Evolutionary conservation across 2,113 vertebrate genomes (phyloP).

Genomic region (Pseudorectes ferrugineus): DNA sequence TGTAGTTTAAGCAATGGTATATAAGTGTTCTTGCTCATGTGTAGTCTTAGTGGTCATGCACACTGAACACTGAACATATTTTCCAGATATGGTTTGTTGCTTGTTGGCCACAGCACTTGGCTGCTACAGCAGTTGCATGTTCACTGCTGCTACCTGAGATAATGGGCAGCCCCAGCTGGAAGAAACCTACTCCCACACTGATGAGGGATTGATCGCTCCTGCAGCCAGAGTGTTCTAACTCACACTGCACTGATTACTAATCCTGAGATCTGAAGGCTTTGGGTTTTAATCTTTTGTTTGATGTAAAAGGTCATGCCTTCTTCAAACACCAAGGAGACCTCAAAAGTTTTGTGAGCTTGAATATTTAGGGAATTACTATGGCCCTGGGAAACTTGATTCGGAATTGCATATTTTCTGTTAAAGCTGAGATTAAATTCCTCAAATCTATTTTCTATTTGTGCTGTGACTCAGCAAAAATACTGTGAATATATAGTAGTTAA

Average conservation of each 20-base stretch:
- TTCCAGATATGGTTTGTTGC: not conserved
- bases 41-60: fast-evolving
- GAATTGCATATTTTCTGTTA: not conserved
- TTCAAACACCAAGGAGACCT: not conserved
- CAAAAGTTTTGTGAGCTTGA: not conserved
- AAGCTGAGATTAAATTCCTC: not conserved
- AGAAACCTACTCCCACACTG: too few species aligned
- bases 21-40: not conserved
- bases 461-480: not conserved
- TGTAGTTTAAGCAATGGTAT: not conserved
- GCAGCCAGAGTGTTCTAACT: not conserved
- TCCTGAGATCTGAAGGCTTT: not conserved
- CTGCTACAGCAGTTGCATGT: not conserved
- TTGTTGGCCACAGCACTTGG: not conserved
- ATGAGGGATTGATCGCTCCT: fast-evolving
- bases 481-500: not conserved
- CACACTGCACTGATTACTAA: not conserved
- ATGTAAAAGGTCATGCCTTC: not conserved
- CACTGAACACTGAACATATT: not conserved
- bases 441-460: not conserved
- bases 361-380: not conserved
- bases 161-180: not conserved
- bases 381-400: fast-evolving
- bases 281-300: not conserved
- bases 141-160: not conserved